phyloP scores from a whole-genome alignment of 64 coral and sea anemone genomes.

The Catalaphyllia jardinei region DNA sequence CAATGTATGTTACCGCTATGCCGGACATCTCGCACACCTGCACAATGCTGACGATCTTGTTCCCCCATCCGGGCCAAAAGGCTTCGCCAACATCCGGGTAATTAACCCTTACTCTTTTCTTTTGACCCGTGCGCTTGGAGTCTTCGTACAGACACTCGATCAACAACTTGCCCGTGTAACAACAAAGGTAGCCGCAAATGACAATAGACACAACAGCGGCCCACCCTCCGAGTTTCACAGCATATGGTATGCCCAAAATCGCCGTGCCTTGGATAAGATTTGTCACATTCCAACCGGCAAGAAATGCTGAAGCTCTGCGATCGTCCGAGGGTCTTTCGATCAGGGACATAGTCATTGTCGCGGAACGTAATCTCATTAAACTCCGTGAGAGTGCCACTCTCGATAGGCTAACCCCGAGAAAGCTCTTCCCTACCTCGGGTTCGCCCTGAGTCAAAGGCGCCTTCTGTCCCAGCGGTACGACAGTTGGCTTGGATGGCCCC shows the following conservation, averaged over 20 bases:
- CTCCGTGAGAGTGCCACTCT: constrained; percentile 38
- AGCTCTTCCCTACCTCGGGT: neutral
- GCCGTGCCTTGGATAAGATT: constrained; percentile 90
- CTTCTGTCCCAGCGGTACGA: constrained; percentile 16
- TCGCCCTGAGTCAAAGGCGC: neutral
- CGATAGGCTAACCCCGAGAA: neutral
- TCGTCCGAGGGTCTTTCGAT: constrained; percentile 78
- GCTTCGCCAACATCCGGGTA: constrained; percentile 88
- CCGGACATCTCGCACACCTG: constrained; percentile 94
- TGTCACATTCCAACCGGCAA: constrained; percentile 89
- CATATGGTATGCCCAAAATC: constrained; percentile 82
- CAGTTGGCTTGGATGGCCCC: neutral
- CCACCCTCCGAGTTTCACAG: constrained; percentile 81
- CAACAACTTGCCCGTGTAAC: constrained; percentile 80
- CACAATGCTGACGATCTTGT: constrained; percentile 77
- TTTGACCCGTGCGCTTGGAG: constrained; percentile 76
- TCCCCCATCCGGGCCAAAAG: constrained; percentile 82
- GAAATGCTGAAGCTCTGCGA: constrained; percentile 64
- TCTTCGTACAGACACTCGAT: constrained; percentile 78
- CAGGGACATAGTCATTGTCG: constrained; percentile 75
- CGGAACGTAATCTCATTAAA: constrained; percentile 61
- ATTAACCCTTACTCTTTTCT: constrained; percentile 68
- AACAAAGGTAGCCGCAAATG: constrained; percentile 65
- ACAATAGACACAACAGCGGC: constrained; percentile 60
- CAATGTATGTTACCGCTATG: constrained; percentile 78